Evolutionary conservation across 2,797 vertebrate species (phyloP).

Genomic region (Falco novaeseelandiae): DNA sequence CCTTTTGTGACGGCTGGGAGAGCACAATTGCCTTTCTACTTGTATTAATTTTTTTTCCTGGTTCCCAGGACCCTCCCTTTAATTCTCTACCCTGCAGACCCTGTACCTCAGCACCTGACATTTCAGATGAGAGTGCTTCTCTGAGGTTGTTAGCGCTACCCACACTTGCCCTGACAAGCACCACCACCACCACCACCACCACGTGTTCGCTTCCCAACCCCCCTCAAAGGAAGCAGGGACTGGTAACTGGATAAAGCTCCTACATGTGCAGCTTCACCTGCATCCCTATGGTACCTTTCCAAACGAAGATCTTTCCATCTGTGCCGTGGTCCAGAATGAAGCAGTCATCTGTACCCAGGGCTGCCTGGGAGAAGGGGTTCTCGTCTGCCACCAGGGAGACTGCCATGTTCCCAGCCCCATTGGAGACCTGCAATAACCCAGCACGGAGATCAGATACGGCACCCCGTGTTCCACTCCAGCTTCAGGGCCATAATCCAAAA

Average conservation of each 20-base stretch:
- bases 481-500: not conserved
- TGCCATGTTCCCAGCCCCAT: conserved; percentile 85
- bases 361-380: conserved; percentile 93
- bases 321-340: conserved; percentile 96
- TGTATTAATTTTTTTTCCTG: not conserved
- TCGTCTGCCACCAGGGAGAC: conserved; percentile 92
- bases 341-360: conserved; percentile 91
- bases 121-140: not conserved
- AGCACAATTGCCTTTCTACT: not conserved
- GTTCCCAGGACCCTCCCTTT: not conserved
- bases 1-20: not conserved
- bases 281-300: conserved; percentile 87
- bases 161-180: not conserved
- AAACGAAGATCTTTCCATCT: conserved; percentile 95
- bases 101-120: not conserved
- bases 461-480: not conserved
- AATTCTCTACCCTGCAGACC: not conserved
- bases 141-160: not conserved
- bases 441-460: not conserved
- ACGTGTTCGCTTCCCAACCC: rapidly evolving
- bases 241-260: not conserved
- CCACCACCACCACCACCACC: not conserved
- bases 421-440: conserved; percentile 85
- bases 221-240: not conserved
- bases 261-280: not conserved